Percentiles rank a stretch among this genome's conserved stretches.
phyloP scores from a whole-genome alignment of 2,888 invertebrate species.

The Sycophila texana region DNA sequence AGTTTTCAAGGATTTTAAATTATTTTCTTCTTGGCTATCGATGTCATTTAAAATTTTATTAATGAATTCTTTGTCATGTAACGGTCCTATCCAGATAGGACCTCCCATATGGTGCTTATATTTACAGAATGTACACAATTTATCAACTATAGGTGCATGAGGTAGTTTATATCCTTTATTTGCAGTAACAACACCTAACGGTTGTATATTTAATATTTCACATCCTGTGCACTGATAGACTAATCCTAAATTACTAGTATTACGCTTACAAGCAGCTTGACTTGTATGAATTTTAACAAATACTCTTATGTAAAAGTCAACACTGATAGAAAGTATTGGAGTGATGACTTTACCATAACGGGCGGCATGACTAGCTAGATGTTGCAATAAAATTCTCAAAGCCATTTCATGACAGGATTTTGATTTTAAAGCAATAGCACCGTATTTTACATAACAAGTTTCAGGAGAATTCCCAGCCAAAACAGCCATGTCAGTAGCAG shows the following conservation, averaged over 20 bases:
- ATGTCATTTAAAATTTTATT: conserved; percentile 78
- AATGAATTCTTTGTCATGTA: conserved; percentile 90
- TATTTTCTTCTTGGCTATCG: conserved; percentile 64
- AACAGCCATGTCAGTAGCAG: conserved; percentile 98
- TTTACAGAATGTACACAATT: conserved; percentile 86
- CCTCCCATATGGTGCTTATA: conserved; percentile 90
- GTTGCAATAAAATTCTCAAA: conserved; percentile 92
- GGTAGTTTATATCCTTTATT: conserved; percentile 81
- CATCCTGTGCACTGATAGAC: conserved; percentile 95
- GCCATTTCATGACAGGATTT: conserved; percentile 97
- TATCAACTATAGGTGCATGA: conserved; percentile 82
- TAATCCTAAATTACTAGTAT: conserved; percentile 90
- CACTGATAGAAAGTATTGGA: conserved; percentile 92
- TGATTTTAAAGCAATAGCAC: conserved; percentile 89
- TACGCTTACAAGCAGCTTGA: conserved; percentile 89
- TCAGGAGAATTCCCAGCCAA: conserved; percentile 97
- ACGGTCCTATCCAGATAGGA: conserved; percentile 93
- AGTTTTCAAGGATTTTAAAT: conserved; percentile 85
- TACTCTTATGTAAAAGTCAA: conserved; percentile 97
- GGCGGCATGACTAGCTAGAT: conserved; percentile 94
- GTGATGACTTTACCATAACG: conserved; percentile 94
- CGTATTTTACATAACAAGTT: conserved; percentile 95
- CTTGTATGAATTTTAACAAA: conserved; percentile 91
- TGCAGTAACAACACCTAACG: conserved; percentile 82
- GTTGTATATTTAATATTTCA: conserved; percentile 86